phyloP scores from a whole-genome alignment of 2,797 vertebrate genomes.

The Valencia hispanica region DNA sequence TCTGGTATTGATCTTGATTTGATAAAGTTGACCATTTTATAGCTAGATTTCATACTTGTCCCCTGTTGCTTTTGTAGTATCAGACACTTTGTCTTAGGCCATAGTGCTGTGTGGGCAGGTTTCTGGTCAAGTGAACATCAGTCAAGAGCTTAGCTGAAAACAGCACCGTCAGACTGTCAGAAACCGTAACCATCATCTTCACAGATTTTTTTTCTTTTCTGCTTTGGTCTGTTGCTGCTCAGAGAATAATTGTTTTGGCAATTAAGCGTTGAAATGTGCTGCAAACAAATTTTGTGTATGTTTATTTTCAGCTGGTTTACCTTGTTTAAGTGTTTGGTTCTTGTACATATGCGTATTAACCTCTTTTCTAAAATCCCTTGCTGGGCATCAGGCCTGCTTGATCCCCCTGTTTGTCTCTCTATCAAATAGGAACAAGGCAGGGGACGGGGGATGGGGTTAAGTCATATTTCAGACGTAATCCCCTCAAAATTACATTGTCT shows the following conservation, averaged over 20 bases:
- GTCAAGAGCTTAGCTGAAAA: constrained; percentile 50
- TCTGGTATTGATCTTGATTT: constrained; percentile 1
- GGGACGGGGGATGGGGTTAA: constrained; percentile 63
- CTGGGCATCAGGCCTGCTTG: constrained; percentile 63
- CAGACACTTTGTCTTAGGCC: constrained; percentile 66
- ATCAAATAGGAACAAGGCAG: constrained; percentile 40
- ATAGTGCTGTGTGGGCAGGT: constrained; percentile 60
- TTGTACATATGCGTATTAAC: constrained; percentile 35
- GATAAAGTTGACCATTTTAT: constrained; percentile 49
- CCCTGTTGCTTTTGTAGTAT: constrained; percentile 52
- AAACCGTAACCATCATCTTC: constrained; percentile 54
- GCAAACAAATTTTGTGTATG: constrained; percentile 5
- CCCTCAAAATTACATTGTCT: constrained; percentile 57
- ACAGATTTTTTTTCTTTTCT: constrained; percentile 37
- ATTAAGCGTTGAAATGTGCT: constrained; percentile 1
- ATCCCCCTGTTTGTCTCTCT: constrained; percentile 63
- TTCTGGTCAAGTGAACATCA: constrained; percentile 68
- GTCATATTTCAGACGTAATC: constrained; percentile 77
- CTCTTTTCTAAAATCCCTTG: constrained; percentile 50
- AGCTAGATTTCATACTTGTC: constrained; percentile 47
- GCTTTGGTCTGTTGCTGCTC: constrained; percentile 5
- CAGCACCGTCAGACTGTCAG: constrained; percentile 57
- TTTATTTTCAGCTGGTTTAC: constrained; percentile 1
- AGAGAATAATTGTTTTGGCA: constrained; percentile 11
- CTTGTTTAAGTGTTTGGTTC: constrained; percentile 11